These are phyloP conservation scores for Drosophila malerkotliana DNA, from an alignment of 1,140 invertebrate genomes.

Conservation along the genomic window DNA sequence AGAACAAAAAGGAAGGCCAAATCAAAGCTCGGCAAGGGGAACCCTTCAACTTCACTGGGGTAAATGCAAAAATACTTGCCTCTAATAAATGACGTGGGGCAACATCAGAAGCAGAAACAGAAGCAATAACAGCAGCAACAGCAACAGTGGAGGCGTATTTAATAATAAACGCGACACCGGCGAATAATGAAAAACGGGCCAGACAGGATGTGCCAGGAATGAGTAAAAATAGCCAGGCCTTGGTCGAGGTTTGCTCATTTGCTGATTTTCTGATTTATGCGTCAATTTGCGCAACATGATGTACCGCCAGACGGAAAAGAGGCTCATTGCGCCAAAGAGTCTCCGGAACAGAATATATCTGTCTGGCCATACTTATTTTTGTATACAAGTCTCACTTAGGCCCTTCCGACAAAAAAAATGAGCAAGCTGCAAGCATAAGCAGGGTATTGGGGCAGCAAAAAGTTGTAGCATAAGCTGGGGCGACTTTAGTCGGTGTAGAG, in stretches of 20 bases:
- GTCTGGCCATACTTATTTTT: slow-evolving; percentile 1
- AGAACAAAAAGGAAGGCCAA: slow-evolving; percentile 5
- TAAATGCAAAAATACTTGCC: slow-evolving; percentile 7
- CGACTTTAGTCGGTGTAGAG: slow-evolving; percentile 47
- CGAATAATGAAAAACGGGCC: slow-evolving; percentile 42
- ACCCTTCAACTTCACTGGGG: background rate
- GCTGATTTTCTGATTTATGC: slow-evolving; percentile 75
- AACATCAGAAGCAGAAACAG: background rate
- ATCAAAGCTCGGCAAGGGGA: slow-evolving; percentile 13
- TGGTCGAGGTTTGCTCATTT: slow-evolving; percentile 54
- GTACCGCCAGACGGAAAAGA: slow-evolving; percentile 35
- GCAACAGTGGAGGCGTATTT: slow-evolving; percentile 11
- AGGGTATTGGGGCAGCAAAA: slow-evolving; percentile 31
- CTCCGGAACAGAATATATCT: slow-evolving; percentile 20
- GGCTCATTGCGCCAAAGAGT: slow-evolving; percentile 23
- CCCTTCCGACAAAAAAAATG: slow-evolving; percentile 1
- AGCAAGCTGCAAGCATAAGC: slow-evolving; percentile 33
- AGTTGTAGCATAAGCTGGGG: slow-evolving; percentile 57
- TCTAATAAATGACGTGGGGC: slow-evolving; percentile 26
- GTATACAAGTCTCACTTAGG: slow-evolving; percentile 38
- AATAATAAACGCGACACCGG: slow-evolving; percentile 53
- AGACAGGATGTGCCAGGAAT: slow-evolving; percentile 43
- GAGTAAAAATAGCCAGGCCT: slow-evolving; percentile 51
- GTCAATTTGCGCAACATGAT: slow-evolving; percentile 72
- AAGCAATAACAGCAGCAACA: background rate